phyloP scores from a whole-genome alignment of 2,113 vertebrate species.

The Cettia cetti region DNA sequence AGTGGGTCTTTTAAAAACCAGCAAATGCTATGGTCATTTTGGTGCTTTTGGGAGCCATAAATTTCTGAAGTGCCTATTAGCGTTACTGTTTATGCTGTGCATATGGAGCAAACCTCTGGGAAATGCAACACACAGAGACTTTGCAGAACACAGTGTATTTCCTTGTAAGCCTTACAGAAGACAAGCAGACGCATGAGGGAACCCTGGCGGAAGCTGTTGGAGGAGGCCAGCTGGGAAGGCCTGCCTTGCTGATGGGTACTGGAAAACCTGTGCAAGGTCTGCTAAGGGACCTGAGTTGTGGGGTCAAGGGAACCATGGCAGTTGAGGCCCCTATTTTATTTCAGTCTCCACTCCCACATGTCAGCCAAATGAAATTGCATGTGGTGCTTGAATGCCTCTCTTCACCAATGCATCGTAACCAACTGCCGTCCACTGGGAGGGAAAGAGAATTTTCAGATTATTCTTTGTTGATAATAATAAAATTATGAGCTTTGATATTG shows the following conservation, averaged over 20 bases:
- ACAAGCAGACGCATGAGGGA: accelerated
- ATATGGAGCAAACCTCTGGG: neutral
- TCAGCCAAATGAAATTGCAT: neutral
- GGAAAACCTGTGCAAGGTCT: accelerated
- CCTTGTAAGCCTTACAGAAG: neutral
- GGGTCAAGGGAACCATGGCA: neutral
- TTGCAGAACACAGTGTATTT: neutral
- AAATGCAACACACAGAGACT: accelerated
- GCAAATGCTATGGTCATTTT: neutral
- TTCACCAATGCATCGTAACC: neutral
- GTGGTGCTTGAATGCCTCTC: neutral
- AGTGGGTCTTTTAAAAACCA: neutral
- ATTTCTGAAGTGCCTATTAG: neutral
- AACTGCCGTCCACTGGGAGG: neutral
- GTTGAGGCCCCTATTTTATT: neutral
- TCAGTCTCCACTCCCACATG: accelerated
- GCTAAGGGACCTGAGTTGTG: neutral
- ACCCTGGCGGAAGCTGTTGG: neutral
- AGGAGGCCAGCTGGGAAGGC: neutral
- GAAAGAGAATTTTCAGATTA: neutral
- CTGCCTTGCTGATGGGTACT: neutral
- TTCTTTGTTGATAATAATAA: neutral
- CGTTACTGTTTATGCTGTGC: neutral
- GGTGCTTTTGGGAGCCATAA: neutral
- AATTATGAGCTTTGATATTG: neutral